Conservation (phyloP, 1,140 invertebrate genomes). For the Eubasilissa regina region DNA sequence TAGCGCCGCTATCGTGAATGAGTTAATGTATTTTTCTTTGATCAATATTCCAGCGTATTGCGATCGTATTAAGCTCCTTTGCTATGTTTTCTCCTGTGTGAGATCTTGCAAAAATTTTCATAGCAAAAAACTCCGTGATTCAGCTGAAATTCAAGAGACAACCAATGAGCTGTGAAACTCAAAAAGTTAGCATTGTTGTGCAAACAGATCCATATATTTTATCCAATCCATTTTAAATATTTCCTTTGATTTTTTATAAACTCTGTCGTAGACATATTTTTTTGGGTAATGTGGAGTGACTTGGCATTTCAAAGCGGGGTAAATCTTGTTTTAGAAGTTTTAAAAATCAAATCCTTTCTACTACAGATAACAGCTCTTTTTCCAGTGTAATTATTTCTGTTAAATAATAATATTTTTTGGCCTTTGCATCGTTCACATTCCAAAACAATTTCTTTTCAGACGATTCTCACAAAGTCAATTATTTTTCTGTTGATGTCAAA, state of each 20-base stretch:
- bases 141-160: not conserved
- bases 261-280: not conserved
- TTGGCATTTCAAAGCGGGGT: not conserved
- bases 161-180: not conserved
- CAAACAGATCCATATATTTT: not conserved
- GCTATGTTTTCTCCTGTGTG: not conserved
- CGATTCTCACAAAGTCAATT: too few species aligned
- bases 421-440: too few species aligned
- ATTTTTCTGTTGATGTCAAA: too few species aligned
- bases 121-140: not conserved
- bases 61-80: too few species aligned
- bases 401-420: too few species aligned
- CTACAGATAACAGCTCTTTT: too few species aligned
- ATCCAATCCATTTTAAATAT: not conserved
- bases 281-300: not conserved
- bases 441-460: too few species aligned
- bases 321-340: not conserved
- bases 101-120: not conserved
- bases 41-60: too few species aligned
- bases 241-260: not conserved
- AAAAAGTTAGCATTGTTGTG: not conserved
- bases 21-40: too few species aligned
- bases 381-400: too few species aligned
- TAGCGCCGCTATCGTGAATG: too few species aligned
- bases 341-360: not conserved